A percentile compares a stretch with the other conserved stretches of the same genome.
phyloP scores from a whole-genome alignment of 1,140 invertebrate genomes.

The Latrodectus geometricus region DNA sequence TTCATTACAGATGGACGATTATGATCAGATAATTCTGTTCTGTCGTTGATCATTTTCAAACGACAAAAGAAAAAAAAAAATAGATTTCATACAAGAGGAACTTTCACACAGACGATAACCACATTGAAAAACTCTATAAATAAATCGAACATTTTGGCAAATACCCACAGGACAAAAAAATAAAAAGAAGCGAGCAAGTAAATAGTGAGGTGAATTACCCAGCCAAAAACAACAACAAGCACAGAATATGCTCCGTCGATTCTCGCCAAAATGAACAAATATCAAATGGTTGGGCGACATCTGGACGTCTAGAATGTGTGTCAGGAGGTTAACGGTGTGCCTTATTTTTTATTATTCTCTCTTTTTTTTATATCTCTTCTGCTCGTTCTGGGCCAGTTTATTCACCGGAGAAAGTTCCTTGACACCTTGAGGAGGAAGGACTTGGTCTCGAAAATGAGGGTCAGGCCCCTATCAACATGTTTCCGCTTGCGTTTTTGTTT shows the following conservation, averaged over 20 bases:
- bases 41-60: too few species aligned
- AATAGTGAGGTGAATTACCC: not conserved
- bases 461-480: not conserved
- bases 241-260: not conserved
- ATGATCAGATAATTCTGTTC: too few species aligned
- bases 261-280: not conserved
- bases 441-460: not conserved
- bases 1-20: too few species aligned
- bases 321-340: not conserved
- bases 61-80: too few species aligned
- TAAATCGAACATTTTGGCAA: too few species aligned
- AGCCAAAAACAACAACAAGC: not conserved
- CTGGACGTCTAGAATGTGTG: not conserved
- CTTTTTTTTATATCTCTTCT: too few species aligned
- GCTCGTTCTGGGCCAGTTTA: not conserved
- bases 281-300: not conserved
- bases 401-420: not conserved
- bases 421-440: not conserved
- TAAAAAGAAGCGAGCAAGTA: too few species aligned
- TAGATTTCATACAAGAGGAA: too few species aligned
- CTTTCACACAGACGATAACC: too few species aligned
- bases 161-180: too few species aligned
- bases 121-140: too few species aligned
- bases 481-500: too few species aligned
- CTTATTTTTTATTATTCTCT: not conserved